Base-by-base conservation (phyloP, 2,113 vertebrate genomes). In the Patagioenas fasciata region DNA sequence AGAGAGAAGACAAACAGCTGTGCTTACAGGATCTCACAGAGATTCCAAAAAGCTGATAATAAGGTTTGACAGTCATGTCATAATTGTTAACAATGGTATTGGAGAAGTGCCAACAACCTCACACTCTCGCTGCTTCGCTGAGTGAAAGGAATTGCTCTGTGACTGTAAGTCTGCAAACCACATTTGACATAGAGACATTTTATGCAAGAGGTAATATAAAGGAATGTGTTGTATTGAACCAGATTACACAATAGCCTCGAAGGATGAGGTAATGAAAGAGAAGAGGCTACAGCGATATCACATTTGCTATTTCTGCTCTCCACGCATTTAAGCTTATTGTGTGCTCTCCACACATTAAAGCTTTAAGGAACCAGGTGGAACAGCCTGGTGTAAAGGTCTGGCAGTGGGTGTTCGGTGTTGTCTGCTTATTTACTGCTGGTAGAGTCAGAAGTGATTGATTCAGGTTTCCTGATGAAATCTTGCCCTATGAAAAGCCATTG, bases 1-100 rank as follows among this genome's bases (percentile, higher is more conserved):
- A 85, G 80, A 77, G 78, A 38, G 89, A 72, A 91, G 80, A 75
- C 93, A 74, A 85, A 29, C 86, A 96, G 89, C 74, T 95, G 94
- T 74, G 77, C 80, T 69, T 74, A 69, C 66, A 88, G 69, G 36
- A 83, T 82, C 86, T 86, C 80, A 12, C 79, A 66, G 96, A 95
- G 96, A 83, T 83, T 84, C 80, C 88, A 72, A 86, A 96, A 89
- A 94, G 60, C 87, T 66, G 89, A 89, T 95, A 95, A 97, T 91
- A 83, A 95, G 90, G 71, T 92, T 95, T 97, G 96, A 97, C 96
- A 95, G 91, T 89, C 80, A 7, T 74, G 93, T 94, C 95, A 95
- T 94, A 96, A 93, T 92, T 96, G 91, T 95, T 96, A 96, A 80
- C 91, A 88, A 53, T 79, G 82, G 69, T 38, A 64, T 31, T 93